A percentile compares a stretch with the other conserved stretches of the same genome.
phyloP scores from a whole-genome alignment of 2,113 vertebrate genomes.

The human (Homo sapiens) region DNA sequence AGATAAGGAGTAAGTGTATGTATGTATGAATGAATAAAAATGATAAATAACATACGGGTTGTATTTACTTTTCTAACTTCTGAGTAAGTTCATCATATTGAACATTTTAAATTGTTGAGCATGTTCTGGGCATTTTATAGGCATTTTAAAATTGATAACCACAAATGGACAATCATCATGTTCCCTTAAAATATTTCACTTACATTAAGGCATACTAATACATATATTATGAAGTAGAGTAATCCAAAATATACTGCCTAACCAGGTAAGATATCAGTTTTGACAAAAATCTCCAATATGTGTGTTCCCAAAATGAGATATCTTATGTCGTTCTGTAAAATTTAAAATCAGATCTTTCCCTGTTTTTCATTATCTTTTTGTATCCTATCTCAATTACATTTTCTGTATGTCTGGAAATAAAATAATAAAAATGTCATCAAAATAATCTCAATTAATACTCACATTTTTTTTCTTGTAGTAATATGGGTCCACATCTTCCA shows the following conservation, averaged over 20 bases:
- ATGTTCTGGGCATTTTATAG: not conserved
- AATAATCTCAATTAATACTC: slow-evolving; percentile 62
- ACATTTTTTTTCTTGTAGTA: slow-evolving; percentile 88
- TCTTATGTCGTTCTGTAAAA: not conserved
- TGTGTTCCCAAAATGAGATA: not conserved
- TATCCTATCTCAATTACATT: not conserved
- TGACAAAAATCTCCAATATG: not conserved
- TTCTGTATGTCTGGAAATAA: not conserved
- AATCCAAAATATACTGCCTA: not conserved
- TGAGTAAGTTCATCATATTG: not conserved
- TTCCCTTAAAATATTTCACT: not conserved
- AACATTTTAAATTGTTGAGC: not conserved
- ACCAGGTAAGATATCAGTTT: not conserved
- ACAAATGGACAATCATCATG: not conserved
- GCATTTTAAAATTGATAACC: not conserved
- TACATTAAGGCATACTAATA: not conserved
- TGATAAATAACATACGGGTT: not conserved
- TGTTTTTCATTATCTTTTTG: not conserved
- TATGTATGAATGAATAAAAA: not conserved
- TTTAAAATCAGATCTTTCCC: not conserved
- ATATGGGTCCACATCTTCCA: slow-evolving; percentile 91
- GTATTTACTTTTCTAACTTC: not conserved
- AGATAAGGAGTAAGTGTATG: not conserved
- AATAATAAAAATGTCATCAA: not conserved
- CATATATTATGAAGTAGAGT: not conserved